These are phyloP conservation scores for Geotrypetes seraphini DNA, from an alignment of 2,797 vertebrate species.

Conservation along the genomic window DNA sequence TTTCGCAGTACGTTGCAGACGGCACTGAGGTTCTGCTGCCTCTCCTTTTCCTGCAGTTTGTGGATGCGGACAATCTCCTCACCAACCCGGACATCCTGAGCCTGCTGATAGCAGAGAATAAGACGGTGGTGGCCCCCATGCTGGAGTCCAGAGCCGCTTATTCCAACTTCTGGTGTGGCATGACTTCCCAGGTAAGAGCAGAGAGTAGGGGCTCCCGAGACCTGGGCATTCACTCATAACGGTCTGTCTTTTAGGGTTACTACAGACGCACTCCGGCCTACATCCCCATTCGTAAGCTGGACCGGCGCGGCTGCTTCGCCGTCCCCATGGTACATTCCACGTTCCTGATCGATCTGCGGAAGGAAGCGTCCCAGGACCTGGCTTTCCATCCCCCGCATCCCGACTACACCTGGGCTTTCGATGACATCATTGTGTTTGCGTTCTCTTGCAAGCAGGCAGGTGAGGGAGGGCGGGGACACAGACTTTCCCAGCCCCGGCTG, in stretches of 20 bases:
- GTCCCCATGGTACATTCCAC: constrained; percentile 94
- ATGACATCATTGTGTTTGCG: constrained; percentile 92
- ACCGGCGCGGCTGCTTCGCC: constrained; percentile 75
- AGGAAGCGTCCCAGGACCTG: constrained; percentile 60
- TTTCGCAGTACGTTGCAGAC: too few species aligned
- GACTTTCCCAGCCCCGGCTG: too few species aligned
- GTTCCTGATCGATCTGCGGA: constrained; percentile 80
- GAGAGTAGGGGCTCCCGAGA: too few species aligned
- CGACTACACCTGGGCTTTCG: constrained; percentile 82
- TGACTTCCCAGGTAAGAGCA: constrained; percentile 81
- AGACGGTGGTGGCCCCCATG: constrained; percentile 83
- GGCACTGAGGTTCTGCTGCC: background rate
- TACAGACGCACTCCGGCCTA: constrained; percentile 84
- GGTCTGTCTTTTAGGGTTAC: constrained; percentile 62
- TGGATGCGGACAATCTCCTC: constrained; percentile 80
- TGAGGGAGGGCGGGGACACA: constrained; percentile 13
- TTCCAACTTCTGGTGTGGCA: constrained; percentile 94
- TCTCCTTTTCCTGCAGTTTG: constrained; percentile 42
- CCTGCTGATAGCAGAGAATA: constrained; percentile 77
- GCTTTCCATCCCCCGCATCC: constrained; percentile 78
- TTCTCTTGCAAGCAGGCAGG: constrained; percentile 80
- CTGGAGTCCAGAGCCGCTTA: constrained; percentile 84
- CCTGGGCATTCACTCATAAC: background rate
- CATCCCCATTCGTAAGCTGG: constrained; percentile 74
- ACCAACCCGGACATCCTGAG: constrained; percentile 65